phyloP scores from a whole-genome alignment of 1,140 invertebrate species.

The Achatina immaculata region DNA sequence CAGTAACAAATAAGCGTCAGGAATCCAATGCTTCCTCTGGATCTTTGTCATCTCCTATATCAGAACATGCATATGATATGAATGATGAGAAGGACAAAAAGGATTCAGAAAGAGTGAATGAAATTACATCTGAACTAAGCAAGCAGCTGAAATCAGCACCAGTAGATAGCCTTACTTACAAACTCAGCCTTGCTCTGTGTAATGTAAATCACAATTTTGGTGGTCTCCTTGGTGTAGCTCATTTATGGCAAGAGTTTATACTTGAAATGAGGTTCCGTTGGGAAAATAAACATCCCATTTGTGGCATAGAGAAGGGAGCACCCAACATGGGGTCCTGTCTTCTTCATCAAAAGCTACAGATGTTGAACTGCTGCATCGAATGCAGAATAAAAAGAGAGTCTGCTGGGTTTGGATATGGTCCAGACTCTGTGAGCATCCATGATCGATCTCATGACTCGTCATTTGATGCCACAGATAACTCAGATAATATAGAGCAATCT shows the following conservation, averaged over 20 bases:
- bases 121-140: conserved; percentile 54
- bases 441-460: not conserved
- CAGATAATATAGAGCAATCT: not conserved
- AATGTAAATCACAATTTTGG: conserved; percentile 84
- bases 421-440: conserved; percentile 30
- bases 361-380: conserved; percentile 96
- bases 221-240: conserved; percentile 84
- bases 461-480: not conserved
- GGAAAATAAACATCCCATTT: conserved; percentile 84
- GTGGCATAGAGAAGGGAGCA: conserved; percentile 79
- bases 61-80: not conserved
- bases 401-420: conserved; percentile 44
- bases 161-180: conserved; percentile 84
- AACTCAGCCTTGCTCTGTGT: conserved; percentile 84
- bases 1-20: not conserved
- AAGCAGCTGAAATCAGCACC: conserved; percentile 80
- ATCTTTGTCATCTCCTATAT: conserved; percentile 1
- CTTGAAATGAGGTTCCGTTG: conserved; percentile 90
- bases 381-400: conserved; percentile 76
- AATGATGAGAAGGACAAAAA: conserved; percentile 30
- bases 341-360: conserved; percentile 93
- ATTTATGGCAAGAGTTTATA: conserved; percentile 93
- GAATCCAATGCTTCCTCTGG: conserved; percentile 16
- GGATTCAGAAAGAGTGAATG: conserved; percentile 33
- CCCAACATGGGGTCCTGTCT: conserved; percentile 88